Conservation (phyloP, 1,140 invertebrate genomes). For the Drosophila prosaltans region DNA sequence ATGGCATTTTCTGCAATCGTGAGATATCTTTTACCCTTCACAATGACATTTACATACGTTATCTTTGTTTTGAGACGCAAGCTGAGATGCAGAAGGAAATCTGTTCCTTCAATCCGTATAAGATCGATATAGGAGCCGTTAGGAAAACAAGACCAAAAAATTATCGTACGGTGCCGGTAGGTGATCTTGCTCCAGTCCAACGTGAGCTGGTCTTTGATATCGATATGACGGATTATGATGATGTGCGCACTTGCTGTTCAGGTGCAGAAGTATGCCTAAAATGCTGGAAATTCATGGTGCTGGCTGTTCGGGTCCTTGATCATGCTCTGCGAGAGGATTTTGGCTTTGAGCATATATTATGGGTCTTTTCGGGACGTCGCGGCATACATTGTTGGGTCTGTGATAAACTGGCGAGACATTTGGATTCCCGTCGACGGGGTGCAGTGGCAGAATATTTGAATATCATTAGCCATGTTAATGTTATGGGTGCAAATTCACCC, state of each 20-base stretch:
- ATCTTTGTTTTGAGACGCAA: slow-evolving; percentile 92
- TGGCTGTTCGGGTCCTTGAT: slow-evolving; percentile 97
- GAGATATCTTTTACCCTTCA: slow-evolving; percentile 98
- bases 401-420: slow-evolving; percentile 91
- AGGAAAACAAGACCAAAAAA: slow-evolving; percentile 70
- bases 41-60: slow-evolving; percentile 97
- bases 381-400: slow-evolving; percentile 99
- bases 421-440: slow-evolving; percentile 86
- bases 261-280: slow-evolving; percentile 95
- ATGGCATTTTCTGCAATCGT: slow-evolving; percentile 89
- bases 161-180: slow-evolving; percentile 59
- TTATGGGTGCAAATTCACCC: slow-evolving; percentile 90
- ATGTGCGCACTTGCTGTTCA: slow-evolving; percentile 95
- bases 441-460: slow-evolving; percentile 96
- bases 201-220: slow-evolving; percentile 99
- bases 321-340: slow-evolving; percentile 95
- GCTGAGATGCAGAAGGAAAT: slow-evolving; percentile 93
- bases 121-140: slow-evolving; percentile 98
- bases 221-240: slow-evolving; percentile 99
- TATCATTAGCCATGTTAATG: slow-evolving; percentile 85
- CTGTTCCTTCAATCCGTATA: slow-evolving; percentile 91
- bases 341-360: slow-evolving; percentile 95
- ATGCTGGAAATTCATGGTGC: slow-evolving; percentile 98
- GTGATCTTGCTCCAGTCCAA: slow-evolving; percentile 83
- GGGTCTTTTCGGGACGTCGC: slow-evolving; percentile 98